Conservation (phyloP, 2,888 invertebrate species). For the Petrolisthes manimaculis region DNA sequence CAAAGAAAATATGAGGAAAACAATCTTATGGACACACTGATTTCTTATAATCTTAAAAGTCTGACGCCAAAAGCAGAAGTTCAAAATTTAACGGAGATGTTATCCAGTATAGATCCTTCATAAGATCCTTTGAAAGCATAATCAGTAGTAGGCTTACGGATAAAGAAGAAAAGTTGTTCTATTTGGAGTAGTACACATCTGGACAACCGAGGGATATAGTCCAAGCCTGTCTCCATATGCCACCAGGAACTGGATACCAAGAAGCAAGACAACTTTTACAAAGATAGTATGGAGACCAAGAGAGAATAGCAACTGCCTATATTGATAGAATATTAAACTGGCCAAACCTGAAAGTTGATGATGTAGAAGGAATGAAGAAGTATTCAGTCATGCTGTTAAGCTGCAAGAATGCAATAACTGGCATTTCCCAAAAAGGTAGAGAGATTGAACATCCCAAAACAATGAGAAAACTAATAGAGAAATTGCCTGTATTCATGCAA, state of each 20-base stretch:
- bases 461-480: constrained; percentile 7
- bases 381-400: not conserved
- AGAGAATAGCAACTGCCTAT: not conserved
- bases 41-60: not conserved
- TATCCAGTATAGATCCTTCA: constrained; percentile 8
- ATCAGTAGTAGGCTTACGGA: not conserved
- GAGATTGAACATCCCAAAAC: constrained; percentile 26
- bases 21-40: too few species aligned
- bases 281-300: constrained; percentile 14
- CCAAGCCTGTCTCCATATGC: constrained; percentile 2
- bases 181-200: constrained; percentile 18
- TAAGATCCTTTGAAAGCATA: not conserved
- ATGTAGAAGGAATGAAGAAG: not conserved
- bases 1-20: too few species aligned
- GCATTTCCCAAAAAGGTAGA: not conserved
- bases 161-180: constrained; percentile 5
- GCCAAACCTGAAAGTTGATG: not conserved
- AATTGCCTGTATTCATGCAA: constrained; percentile 1
- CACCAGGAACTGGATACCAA: not conserved
- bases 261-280: constrained; percentile 11
- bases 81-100: constrained; percentile 4
- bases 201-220: constrained; percentile 2
- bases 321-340: constrained; percentile 9
- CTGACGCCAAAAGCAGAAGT: not conserved
- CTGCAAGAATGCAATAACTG: not conserved